Base-by-base conservation (phyloP, 1,140 invertebrate species). In the Pseudomyrmex dendroicus region DNA sequence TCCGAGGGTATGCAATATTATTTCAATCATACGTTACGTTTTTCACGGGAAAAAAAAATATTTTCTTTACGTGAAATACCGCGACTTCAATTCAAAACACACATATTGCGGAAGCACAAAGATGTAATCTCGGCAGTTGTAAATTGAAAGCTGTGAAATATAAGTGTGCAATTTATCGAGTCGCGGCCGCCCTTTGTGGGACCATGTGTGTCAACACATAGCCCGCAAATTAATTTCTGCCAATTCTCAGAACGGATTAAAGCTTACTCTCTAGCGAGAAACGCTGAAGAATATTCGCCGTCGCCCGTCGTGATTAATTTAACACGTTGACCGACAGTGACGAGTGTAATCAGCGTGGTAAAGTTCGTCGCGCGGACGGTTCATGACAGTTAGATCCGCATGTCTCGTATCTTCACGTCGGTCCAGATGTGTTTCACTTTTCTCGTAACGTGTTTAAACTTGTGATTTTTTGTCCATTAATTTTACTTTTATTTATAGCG, bases 291-390 rank as follows among this genome's bases (percentile, higher is more conserved):
- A 46, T 25, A 48, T 13, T 68, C 64, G 74, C 52, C 76, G 76
- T n/a, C 22, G 76, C 59, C 66, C 76, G 76, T 20, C 22, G 76
- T 72, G 76, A 80, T 72, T 80, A 72, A 72, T 80, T 78, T 78
- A 70, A 78, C 64, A 78, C 76, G 64, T 78, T 68, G 44, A 70
- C 64, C 76, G 76, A 70, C 48, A 76, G 22, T 76, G 61, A 76
- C 52, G 64, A 70, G 52, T 68, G 76, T 68, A 78, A 78, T 64
- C 44, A 46, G 54, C 52, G 64, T 57, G 35, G 63, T 78, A 57
- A 78, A 57, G 63, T 68, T 78, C 52, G 22, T 20, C 35, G 52
- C 35, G 15, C 52, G 52, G 52, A 35, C 35, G 35, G 35, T 35
- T 35, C 22, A n/a, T 9, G 17, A n/a, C 9, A 10, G 52, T 7